phyloP scores from a whole-genome alignment of 2,888 invertebrate genomes.

The Mystacides longicornis region DNA sequence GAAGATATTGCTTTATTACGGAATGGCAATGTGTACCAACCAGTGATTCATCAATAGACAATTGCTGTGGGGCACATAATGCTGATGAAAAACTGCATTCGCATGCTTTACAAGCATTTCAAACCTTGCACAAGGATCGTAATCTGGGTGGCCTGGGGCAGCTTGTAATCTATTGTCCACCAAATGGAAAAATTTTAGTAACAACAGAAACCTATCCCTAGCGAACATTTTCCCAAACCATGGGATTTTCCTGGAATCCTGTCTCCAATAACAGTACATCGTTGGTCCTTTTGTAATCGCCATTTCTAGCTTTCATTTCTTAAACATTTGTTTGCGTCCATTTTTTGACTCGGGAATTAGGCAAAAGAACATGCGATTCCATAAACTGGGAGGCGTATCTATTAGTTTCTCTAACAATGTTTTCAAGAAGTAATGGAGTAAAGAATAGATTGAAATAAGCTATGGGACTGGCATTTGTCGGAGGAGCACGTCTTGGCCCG shows the following conservation, averaged over 20 bases:
- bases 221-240: conserved; percentile 22
- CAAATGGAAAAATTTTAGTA: conserved; percentile 24
- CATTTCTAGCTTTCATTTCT: neutral
- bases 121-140: conserved; percentile 25
- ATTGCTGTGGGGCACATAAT: conserved; percentile 27
- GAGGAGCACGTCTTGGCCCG: conserved; percentile 24
- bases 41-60: conserved; percentile 28
- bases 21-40: conserved; percentile 27
- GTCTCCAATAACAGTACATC: conserved; percentile 4
- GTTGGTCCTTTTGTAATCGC: conserved; percentile 2
- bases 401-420: conserved; percentile 16
- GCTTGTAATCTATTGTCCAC: conserved; percentile 18
- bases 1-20: conserved; percentile 26
- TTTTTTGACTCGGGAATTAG: neutral
- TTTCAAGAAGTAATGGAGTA: conserved; percentile 21
- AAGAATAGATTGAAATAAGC: conserved; percentile 27
- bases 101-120: conserved; percentile 27
- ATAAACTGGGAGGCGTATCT: conserved; percentile 9
- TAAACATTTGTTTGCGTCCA: too few relatives aligned
- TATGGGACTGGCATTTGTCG: conserved; percentile 23
- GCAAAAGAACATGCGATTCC: neutral
- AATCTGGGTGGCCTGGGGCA: conserved; percentile 23
- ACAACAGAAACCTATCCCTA: conserved; percentile 26
- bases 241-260: neutral
- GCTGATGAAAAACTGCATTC: conserved; percentile 26